These are phyloP conservation scores for Halichoerus grypus DNA, from an alignment of 2,113 vertebrate species.

Conservation along the genomic window DNA sequence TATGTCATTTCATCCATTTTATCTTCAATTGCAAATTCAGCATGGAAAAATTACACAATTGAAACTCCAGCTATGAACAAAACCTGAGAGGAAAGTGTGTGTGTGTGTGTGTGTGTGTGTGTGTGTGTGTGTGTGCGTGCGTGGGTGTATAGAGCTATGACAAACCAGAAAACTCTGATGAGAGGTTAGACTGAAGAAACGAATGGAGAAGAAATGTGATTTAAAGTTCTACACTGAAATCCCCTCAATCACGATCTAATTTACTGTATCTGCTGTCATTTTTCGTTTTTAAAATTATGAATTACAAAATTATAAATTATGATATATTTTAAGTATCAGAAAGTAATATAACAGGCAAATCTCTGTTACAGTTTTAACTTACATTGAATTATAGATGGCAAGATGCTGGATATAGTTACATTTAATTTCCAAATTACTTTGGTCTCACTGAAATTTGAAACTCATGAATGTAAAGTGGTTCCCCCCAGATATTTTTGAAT, in stretches of 20 bases:
- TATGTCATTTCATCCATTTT: not conserved
- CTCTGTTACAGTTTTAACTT: constrained; percentile 19
- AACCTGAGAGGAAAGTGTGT: not conserved
- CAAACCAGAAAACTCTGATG: constrained; percentile 9
- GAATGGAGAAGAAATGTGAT: not conserved
- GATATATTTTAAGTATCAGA: not conserved
- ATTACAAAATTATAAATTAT: not conserved
- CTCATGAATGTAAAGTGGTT: constrained; percentile 9
- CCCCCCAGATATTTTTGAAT: constrained; percentile 26
- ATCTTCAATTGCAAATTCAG: not conserved
- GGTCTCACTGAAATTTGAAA: constrained; percentile 67
- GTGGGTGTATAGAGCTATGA: not conserved
- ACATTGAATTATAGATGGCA: constrained; percentile 61
- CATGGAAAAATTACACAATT: not conserved
- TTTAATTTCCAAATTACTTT: constrained; percentile 71
- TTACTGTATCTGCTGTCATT: not conserved
- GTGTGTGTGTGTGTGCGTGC: no score
- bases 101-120: not conserved
- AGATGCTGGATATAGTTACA: constrained; percentile 46
- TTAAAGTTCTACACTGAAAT: not conserved
- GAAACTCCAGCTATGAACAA: constrained; percentile 1
- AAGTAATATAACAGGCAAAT: not conserved
- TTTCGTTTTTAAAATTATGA: constrained; percentile 8
- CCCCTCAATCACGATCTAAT: not conserved
- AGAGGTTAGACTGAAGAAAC: not conserved